These are phyloP conservation scores for Galerucella pusilla DNA, from an alignment of 2,888 invertebrate species.

Conservation along the genomic window DNA sequence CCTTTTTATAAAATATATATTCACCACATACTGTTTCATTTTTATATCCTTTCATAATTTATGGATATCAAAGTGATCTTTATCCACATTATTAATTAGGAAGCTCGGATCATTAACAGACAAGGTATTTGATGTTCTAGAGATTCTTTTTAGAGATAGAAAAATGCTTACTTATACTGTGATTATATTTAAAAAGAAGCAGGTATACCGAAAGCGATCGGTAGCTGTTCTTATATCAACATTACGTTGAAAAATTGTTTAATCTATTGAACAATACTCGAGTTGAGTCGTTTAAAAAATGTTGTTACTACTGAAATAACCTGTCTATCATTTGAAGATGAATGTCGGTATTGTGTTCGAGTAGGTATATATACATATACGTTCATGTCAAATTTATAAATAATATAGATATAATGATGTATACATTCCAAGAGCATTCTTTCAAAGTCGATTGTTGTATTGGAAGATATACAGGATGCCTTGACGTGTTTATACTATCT, in stretches of 20 bases:
- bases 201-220: background rate
- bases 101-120: conserved; percentile 9
- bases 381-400: too few species aligned
- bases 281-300: too few species aligned
- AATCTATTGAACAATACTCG: too few species aligned
- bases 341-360: too few species aligned
- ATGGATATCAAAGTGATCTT: conserved; percentile 31
- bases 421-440: too few species aligned
- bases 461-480: background rate
- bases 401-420: too few species aligned
- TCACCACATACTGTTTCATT: conserved; percentile 20
- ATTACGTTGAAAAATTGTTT: background rate
- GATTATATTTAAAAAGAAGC: background rate
- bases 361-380: too few species aligned
- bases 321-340: too few species aligned
- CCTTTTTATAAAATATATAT: conserved; percentile 10
- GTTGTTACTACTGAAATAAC: too few species aligned
- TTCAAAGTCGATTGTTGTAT: background rate
- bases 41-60: conserved; percentile 34
- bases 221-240: background rate
- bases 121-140: background rate
- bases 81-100: conserved; percentile 36
- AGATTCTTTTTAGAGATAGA: background rate
- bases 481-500: too few species aligned
- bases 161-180: background rate